Evolutionary conservation across 2,888 invertebrate species (phyloP).

Genomic region (Leptopilina drosophilae): DNA sequence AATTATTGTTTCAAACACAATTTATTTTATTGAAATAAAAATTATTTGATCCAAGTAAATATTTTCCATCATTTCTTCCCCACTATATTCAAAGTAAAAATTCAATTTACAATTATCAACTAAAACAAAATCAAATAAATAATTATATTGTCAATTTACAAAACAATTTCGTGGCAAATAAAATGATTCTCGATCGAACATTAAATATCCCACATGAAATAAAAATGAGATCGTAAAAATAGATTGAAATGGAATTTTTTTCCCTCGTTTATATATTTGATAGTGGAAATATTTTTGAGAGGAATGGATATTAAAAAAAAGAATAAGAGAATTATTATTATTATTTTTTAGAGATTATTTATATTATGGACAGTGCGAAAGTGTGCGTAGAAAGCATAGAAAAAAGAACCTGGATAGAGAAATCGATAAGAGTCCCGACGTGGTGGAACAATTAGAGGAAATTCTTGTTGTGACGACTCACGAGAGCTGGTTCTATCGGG

Average conservation of each 20-base stretch:
- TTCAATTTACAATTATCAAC: too few species aligned
- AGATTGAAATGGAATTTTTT: slow-evolving; percentile 29
- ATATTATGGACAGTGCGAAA: slow-evolving; percentile 43
- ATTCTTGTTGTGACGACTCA: slow-evolving; percentile 62
- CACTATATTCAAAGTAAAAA: too few species aligned
- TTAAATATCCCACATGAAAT: background rate
- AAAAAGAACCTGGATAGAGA: slow-evolving; percentile 54
- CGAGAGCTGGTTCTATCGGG: slow-evolving; percentile 75
- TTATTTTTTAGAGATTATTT: too few species aligned
- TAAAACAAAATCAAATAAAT: too few species aligned
- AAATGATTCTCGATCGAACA: background rate
- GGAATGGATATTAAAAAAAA: background rate
- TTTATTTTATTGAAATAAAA: too few species aligned
- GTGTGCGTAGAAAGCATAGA: slow-evolving; percentile 41
- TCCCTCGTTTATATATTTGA: background rate
- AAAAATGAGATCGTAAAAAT: slow-evolving; percentile 8
- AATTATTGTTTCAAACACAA: too few species aligned
- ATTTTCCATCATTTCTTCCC: too few species aligned
- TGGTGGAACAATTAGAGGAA: slow-evolving; percentile 53
- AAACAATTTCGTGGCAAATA: background rate
- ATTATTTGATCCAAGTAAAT: too few species aligned
- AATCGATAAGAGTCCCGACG: slow-evolving; percentile 67
- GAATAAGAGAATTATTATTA: too few species aligned
- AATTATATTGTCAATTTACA: too few species aligned
- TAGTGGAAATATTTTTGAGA: background rate